Base-by-base conservation (phyloP, 1,140 invertebrate genomes). In the Metopolophium dirhodum region DNA sequence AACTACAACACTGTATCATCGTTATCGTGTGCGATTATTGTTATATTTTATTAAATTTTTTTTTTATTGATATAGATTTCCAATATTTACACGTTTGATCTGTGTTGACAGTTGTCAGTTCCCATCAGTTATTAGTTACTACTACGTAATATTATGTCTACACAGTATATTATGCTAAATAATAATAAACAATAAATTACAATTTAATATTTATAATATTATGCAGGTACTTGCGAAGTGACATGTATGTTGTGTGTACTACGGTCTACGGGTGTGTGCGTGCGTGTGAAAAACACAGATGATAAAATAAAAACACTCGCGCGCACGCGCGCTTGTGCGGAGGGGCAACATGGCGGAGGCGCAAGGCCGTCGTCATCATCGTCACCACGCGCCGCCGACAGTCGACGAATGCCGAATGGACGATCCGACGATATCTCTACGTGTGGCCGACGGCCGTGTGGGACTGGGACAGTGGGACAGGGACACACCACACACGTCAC, bases 201-300 rank as follows among this genome's bases (percentile, higher is more conserved):
- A 45, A 26, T 11, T 7, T 7, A 30, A 18, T 49, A 88, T 51
- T n/a, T 51, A 51, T 49, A 23, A 3, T 35, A 18, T 20, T 20
- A 89, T 7, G 35, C 11, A 35, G 20, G 35, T 14, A 35, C 20
- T 22, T 35, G 35, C 18, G 49, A 20, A 20, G 49, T 51, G 20
- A 89, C 49, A 23, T 18, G 7, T 45, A 45, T 26, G 35, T 61
- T 18, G 41, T 47, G 37, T 22, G 2, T 18, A 57, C 47, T 20
- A 35, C 7, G 51, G 26, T 2, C 26, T 7, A 68, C 30, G 41
- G 30, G 18, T 9, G 45, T 35, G 45, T 49, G 68, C 68, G 45
- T 91, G 90, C 68, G 90, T 91, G 90, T 61, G n/a, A 77, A 37
- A 51, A 91, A 54, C 90, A 83, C 90, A 51, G 45, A 91, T 91